Evolutionary conservation across 2,797 vertebrate species (phyloP), one percentile per base, ranked within the genome.

Genomic region (Sebastes oblongus): DNA sequence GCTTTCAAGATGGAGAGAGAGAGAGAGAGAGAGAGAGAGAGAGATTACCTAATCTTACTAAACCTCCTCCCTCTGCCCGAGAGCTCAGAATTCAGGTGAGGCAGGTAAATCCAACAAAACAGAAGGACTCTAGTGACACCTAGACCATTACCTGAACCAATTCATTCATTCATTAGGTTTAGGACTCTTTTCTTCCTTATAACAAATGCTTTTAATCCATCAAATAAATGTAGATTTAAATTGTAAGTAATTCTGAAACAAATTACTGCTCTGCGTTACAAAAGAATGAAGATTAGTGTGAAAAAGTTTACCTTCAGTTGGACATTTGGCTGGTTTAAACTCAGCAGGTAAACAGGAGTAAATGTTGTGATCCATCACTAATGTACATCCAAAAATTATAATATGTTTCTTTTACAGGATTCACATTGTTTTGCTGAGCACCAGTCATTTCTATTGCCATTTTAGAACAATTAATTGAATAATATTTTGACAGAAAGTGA

Each of bases 41-140:
- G 32, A 42, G 24, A 39, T 94, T 88, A 94, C 82, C 88, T 93
- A 89, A 93, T 87, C 76, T 75, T 61, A 77, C 66, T 20, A 76
- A 55, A 10, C 80, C 76, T 89, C 72, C 78, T 77, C 77, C 82
- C 39, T 77, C 71, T 59, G 69, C 74, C 75, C 0, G 18, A 77
- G 24, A 80, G 80, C 50, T 39, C 64, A 36, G 67, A 67, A 78
- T 78, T 79, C 70, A 82, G 61, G 55, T 71, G 61, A 68, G 66
- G 27, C 70, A 88, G 72, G 82, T 65, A 73, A 77, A 25, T 55
- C 12, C 16, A 77, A 72, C 39, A 67, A 73, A 78, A 78, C 61
- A 73, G 36, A 52, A 36, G 80, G 70, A 73, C 85, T 90, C 77
- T 80, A 59, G 72, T 86, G 83, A 81, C 87, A 87, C 76, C 67